Conservation (phyloP, 2,888 invertebrate species). For the Quadroppia sp. region DNA sequence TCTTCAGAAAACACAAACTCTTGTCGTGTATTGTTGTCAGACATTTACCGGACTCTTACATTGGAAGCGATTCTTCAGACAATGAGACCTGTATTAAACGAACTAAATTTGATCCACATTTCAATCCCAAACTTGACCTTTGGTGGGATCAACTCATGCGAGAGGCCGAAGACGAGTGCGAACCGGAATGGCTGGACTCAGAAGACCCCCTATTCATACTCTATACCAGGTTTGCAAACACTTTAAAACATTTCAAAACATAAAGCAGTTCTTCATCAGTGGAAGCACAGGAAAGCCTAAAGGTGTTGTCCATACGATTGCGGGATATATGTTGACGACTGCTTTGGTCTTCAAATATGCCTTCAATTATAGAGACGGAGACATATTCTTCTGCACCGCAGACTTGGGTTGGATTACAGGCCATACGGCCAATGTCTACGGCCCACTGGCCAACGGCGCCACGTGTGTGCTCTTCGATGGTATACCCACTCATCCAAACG, state of each 20-base stretch:
- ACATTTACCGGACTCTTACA: not conserved
- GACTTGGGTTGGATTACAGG: slow-evolving; percentile 87
- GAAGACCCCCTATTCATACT: slow-evolving; percentile 97
- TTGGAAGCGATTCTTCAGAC: slow-evolving; percentile 40
- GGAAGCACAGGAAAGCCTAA: slow-evolving; percentile 98
- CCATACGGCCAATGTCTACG: slow-evolving; percentile 86
- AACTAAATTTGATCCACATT: not conserved
- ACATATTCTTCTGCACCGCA: slow-evolving; percentile 79
- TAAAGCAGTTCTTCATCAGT: too few relatives aligned
- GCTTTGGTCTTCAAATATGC: slow-evolving; percentile 92
- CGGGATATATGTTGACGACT: slow-evolving; percentile 88
- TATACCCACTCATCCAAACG: slow-evolving; percentile 87
- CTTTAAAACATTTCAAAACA: not conserved
- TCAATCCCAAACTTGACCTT: slow-evolving; percentile 58
- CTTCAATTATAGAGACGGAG: slow-evolving; percentile 65
- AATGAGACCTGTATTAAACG: not conserved
- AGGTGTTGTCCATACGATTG: slow-evolving; percentile 91
- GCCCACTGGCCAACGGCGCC: slow-evolving; percentile 86
- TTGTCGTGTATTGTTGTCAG: slow-evolving; percentile 27
- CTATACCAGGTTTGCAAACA: slow-evolving; percentile 71
- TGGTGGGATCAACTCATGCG: slow-evolving; percentile 92
- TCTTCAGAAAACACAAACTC: slow-evolving; percentile 23
- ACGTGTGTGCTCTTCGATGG: slow-evolving; percentile 96
- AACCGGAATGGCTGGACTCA: slow-evolving; percentile 90
- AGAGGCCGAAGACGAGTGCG: slow-evolving; percentile 72